Evolutionary conservation across 35 echinoderm and acorn worm genomes (phyloP).

Genomic region (Ptychodera flava): DNA sequence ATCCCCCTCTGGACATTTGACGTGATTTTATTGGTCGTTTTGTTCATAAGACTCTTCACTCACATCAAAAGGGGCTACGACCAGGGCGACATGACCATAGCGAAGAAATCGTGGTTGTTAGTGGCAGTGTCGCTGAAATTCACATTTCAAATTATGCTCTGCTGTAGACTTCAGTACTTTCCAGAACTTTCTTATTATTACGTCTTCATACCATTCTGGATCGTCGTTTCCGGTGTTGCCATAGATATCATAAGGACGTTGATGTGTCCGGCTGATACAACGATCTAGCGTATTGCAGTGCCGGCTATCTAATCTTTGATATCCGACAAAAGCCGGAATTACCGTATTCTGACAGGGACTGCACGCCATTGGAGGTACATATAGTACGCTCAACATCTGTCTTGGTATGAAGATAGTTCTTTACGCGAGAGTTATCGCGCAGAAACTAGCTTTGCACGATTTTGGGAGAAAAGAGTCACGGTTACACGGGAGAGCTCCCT

Average conservation of each 20-base stretch:
- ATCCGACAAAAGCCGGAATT: not conserved
- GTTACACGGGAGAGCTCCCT: too few species aligned
- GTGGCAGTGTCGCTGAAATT: slow-evolving; percentile 48
- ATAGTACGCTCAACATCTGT: not conserved
- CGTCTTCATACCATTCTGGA: slow-evolving; percentile 88
- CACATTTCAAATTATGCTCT: slow-evolving; percentile 69
- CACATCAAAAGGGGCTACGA: slow-evolving; percentile 56
- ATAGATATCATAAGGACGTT: not conserved
- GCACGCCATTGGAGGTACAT: not conserved
- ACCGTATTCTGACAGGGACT: not conserved
- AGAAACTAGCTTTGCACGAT: too few species aligned
- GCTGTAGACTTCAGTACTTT: slow-evolving; percentile 63
- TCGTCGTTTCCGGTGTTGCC: slow-evolving; percentile 42
- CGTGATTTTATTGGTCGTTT: slow-evolving; percentile 28
- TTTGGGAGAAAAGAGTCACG: too few species aligned
- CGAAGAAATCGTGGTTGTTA: slow-evolving; percentile 52
- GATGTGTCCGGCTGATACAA: slow-evolving; percentile 46
- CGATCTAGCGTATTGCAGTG: not conserved
- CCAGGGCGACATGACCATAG: slow-evolving; percentile 38
- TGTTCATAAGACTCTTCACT: slow-evolving; percentile 53
- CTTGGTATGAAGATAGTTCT: too few species aligned
- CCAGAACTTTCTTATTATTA: slow-evolving; percentile 45
- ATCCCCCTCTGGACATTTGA: slow-evolving; percentile 90
- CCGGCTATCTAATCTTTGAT: not conserved
- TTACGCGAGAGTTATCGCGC: too few species aligned